phyloP scores from a whole-genome alignment of 2,113 vertebrate species.

The Equus przewalskii region DNA sequence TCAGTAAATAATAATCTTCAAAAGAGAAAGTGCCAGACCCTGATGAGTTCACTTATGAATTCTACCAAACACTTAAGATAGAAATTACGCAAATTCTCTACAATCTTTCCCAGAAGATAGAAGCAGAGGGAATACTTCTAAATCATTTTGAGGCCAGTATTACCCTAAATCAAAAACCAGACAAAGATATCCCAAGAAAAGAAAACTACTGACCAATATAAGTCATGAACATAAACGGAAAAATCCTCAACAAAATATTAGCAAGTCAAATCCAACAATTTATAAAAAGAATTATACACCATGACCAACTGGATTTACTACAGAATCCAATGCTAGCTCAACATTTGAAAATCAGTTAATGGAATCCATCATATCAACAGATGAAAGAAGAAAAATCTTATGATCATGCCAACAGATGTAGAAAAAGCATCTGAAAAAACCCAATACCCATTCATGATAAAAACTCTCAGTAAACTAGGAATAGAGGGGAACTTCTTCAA shows the following conservation, averaged over 20 bases:
- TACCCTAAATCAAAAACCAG: not conserved
- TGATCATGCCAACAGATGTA: not conserved
- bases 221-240: not conserved
- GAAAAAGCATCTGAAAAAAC: not conserved
- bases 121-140: not conserved
- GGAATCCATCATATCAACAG: not conserved
- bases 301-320: not conserved
- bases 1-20: not conserved
- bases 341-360: not conserved
- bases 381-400: not conserved
- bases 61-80: not conserved
- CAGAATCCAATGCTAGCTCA: not conserved
- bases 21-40: not conserved
- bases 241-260: not conserved
- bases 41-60: not conserved
- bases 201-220: not conserved
- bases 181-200: not conserved
- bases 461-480: not conserved
- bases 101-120: not conserved
- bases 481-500: not conserved
- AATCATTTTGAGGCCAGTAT: not conserved
- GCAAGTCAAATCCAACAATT: not conserved
- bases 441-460: not conserved
- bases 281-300: not conserved
- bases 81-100: not conserved